These are phyloP conservation scores for Lutra lutra DNA, from an alignment of 2,797 vertebrate genomes.

Conservation along the genomic window DNA sequence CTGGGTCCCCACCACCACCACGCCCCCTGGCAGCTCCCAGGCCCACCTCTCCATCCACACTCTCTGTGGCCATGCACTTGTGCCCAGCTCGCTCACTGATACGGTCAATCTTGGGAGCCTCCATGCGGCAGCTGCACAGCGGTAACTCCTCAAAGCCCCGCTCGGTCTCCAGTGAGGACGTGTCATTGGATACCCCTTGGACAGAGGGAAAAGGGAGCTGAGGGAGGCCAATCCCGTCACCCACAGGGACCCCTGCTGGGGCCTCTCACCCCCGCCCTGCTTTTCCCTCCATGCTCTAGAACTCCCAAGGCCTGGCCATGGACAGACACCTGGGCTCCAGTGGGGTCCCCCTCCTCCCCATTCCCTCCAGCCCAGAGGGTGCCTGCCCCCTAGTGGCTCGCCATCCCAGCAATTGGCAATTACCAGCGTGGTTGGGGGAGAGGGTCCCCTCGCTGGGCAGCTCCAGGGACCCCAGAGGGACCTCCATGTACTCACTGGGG, in stretches of 20 bases:
- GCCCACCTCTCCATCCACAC: slow-evolving; percentile 92
- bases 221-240: background rate
- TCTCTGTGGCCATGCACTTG: slow-evolving; percentile 95
- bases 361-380: slow-evolving; percentile 49
- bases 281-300: slow-evolving; percentile 31
- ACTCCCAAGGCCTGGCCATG: slow-evolving; percentile 2
- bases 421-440: slow-evolving; percentile 92
- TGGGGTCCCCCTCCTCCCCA: slow-evolving; percentile 5
- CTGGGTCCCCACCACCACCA: fast-evolving
- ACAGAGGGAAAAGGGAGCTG: background rate
- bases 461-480: slow-evolving; percentile 93
- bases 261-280: background rate
- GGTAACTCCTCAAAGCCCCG: slow-evolving; percentile 93
- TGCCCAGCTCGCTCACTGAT: slow-evolving; percentile 88
- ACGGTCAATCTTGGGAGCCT: slow-evolving; percentile 93
- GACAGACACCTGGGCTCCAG: background rate
- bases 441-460: slow-evolving; percentile 92
- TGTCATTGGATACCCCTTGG: slow-evolving; percentile 89
- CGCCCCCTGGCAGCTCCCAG: fast-evolving
- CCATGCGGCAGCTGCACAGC: slow-evolving; percentile 96
- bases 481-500: slow-evolving; percentile 93
- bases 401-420: slow-evolving; percentile 67
- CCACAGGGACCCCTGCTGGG: background rate
- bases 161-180: slow-evolving; percentile 93
- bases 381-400: slow-evolving; percentile 69